Percentiles rank a stretch among this genome's conserved stretches.
Evolutionary conservation across 2,888 invertebrate genomes (phyloP).

Genomic region (Crocallis elinguaria): DNA sequence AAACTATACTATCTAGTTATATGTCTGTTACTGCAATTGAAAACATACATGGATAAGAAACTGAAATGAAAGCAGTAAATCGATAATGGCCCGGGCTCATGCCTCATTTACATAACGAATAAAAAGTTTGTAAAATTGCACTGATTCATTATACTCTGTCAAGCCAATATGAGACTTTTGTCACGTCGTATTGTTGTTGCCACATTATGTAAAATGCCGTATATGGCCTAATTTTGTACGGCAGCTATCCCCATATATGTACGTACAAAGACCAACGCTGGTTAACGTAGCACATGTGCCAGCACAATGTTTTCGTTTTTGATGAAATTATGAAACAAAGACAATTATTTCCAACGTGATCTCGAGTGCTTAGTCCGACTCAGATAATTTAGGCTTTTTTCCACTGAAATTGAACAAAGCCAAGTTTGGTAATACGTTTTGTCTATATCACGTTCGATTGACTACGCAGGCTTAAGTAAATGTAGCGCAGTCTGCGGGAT

Average conservation of each 20-base stretch:
- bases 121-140: slow-evolving; percentile 25
- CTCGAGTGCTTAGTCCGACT: no score
- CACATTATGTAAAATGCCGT: slow-evolving; percentile 14
- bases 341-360: no score
- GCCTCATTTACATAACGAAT: slow-evolving; percentile 16
- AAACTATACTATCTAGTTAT: background rate
- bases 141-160: slow-evolving; percentile 22
- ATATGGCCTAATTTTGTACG: slow-evolving; percentile 28
- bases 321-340: no score
- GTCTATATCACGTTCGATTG: no score
- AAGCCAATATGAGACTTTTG: slow-evolving; percentile 17
- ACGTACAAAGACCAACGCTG: slow-evolving; percentile 14
- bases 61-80: background rate
- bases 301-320: no score
- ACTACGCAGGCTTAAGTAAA: background rate
- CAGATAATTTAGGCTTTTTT: no score
- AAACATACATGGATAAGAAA: background rate
- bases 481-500: slow-evolving; percentile 5
- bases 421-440: no score
- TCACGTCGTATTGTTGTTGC: slow-evolving; percentile 18
- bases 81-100: slow-evolving; percentile 12
- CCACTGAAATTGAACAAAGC: no score
- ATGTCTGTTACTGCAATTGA: background rate
- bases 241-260: slow-evolving; percentile 17
- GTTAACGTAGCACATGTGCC: no score